Evolutionary conservation across 2,113 vertebrate genomes (phyloP).

Genomic region (Myanophis thanlyinensis): DNA sequence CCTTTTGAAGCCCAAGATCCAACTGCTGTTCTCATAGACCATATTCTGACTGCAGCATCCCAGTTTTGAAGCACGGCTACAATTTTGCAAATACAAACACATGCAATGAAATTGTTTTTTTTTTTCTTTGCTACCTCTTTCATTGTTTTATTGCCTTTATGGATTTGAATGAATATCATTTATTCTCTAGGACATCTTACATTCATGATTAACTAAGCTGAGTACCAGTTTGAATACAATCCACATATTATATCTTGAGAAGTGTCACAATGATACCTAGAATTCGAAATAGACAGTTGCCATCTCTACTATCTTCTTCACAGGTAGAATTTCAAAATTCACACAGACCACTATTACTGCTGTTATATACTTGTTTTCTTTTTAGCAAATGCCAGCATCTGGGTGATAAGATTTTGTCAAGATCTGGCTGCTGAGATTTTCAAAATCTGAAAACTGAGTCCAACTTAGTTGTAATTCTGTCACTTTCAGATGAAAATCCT

Average conservation of each 20-base stretch:
- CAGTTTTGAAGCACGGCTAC: background rate
- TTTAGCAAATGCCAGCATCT: background rate
- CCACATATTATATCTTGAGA: background rate
- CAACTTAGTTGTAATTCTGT: background rate
- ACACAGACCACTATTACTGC: background rate
- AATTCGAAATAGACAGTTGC: slow-evolving; percentile 2
- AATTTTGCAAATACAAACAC: background rate
- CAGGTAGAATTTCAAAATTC: slow-evolving; percentile 4
- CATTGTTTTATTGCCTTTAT: slow-evolving; percentile 10
- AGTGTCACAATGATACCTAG: slow-evolving; percentile 11
- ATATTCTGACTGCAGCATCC: background rate
- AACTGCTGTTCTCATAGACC: background rate
- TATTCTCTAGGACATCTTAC: slow-evolving; percentile 41
- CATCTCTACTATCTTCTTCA: background rate
- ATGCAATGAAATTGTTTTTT: background rate
- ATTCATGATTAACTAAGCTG: slow-evolving; percentile 37
- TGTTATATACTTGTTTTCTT: background rate
- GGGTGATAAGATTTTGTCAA: background rate
- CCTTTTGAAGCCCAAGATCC: background rate
- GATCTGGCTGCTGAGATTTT: background rate
- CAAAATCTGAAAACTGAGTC: background rate
- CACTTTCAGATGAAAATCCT: background rate
- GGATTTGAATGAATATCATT: slow-evolving; percentile 17
- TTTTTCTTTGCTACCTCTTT: background rate
- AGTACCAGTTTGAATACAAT: slow-evolving; percentile 37